Conservation (phyloP, 2,888 invertebrate species). For the Mechanitis messenoides region DNA sequence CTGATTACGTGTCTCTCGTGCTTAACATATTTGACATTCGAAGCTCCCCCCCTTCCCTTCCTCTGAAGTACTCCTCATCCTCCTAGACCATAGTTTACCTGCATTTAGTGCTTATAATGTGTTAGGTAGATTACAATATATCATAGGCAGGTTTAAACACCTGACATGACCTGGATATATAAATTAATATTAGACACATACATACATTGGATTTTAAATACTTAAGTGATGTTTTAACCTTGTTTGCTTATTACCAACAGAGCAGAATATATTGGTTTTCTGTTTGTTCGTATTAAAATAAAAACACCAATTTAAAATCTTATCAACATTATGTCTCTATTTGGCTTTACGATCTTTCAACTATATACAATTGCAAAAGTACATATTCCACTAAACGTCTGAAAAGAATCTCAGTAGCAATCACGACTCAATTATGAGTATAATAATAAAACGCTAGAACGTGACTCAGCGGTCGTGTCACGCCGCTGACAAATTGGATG, state of each 20-base stretch:
- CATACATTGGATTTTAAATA: too few species aligned
- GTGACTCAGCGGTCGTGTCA: conserved; percentile 1
- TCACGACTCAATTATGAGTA: not conserved
- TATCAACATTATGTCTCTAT: too few species aligned
- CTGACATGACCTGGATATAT: not conserved
- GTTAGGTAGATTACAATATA: not conserved
- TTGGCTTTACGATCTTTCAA: too few species aligned
- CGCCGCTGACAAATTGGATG: conserved; percentile 22
- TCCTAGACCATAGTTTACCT: not conserved
- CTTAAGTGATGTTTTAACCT: too few species aligned
- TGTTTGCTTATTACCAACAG: too few species aligned
- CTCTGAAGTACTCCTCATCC: not conserved
- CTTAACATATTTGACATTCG: conserved; percentile 26
- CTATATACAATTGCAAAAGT: too few species aligned
- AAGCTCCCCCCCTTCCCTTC: conserved; percentile 5
- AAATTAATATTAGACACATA: not conserved
- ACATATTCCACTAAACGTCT: not conserved
- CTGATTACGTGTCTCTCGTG: conserved; percentile 19
- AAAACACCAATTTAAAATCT: too few species aligned
- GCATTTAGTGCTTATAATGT: not conserved
- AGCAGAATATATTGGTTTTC: too few species aligned
- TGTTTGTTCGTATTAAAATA: too few species aligned
- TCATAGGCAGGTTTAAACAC: not conserved
- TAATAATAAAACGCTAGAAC: conserved; percentile 3
- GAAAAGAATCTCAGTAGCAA: not conserved